Conservation (phyloP, 2,113 vertebrate genomes). For the Python bivittatus region DNA sequence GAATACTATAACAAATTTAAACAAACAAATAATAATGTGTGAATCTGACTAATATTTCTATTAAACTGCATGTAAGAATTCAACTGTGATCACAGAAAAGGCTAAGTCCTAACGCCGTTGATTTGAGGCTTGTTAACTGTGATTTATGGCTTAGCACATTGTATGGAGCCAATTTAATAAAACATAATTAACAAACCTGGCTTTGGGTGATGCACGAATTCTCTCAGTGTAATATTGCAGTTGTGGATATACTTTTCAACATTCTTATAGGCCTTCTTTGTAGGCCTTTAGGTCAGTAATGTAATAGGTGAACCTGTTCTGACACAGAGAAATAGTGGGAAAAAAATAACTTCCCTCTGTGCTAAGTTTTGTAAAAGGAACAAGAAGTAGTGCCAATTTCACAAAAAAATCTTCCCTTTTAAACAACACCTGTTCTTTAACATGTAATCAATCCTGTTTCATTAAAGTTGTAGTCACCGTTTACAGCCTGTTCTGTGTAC, state of each 20-base stretch:
- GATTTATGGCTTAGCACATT: not conserved
- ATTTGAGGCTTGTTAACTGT: not conserved
- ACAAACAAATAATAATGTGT: not conserved
- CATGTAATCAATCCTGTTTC: not conserved
- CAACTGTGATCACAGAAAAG: not conserved
- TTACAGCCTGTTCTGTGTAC: not conserved
- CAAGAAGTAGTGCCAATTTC: not conserved
- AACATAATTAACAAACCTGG: not conserved
- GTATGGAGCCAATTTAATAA: not conserved
- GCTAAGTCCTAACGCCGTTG: not conserved
- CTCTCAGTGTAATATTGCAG: not conserved
- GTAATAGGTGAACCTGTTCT: not conserved
- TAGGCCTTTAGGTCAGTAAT: not conserved
- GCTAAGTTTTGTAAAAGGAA: not conserved
- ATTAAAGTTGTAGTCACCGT: not conserved
- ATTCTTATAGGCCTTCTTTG: not conserved
- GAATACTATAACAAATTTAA: not conserved
- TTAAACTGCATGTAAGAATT: not conserved
- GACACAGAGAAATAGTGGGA: not conserved
- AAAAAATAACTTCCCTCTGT: not conserved
- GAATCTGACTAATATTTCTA: not conserved
- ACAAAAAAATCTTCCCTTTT: not conserved
- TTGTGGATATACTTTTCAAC: not conserved
- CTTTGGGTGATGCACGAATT: not conserved
- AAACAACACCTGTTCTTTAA: not conserved